These are phyloP conservation scores for Rhinolophus sinicus DNA, from an alignment of 2,113 vertebrate genomes.

Conservation along the genomic window DNA sequence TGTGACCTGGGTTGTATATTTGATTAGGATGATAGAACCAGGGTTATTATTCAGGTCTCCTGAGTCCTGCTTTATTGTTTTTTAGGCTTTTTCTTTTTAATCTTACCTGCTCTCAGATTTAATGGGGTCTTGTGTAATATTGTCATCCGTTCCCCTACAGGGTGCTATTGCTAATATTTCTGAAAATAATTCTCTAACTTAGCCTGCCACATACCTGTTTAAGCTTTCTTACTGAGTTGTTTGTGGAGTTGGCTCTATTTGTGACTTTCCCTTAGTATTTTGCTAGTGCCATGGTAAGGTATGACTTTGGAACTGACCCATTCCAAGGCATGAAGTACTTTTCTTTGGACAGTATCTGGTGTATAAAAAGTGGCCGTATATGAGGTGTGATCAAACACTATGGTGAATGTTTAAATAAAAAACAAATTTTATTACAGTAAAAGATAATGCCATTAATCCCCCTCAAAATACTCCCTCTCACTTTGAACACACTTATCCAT, in stretches of 20 bases:
- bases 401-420: no score
- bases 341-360: background rate
- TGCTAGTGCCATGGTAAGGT: background rate
- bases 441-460: no score
- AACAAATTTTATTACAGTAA: no score
- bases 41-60: background rate
- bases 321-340: background rate
- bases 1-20: background rate
- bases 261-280: background rate
- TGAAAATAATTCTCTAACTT: slow-evolving; percentile 4
- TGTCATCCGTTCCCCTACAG: background rate
- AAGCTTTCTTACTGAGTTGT: background rate
- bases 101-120: background rate
- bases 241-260: background rate
- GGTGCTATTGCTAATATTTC: background rate
- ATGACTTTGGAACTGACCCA: background rate
- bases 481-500: no score
- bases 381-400: no score
- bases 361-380: background rate
- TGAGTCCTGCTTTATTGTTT: background rate
- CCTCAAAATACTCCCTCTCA: no score
- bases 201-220: background rate
- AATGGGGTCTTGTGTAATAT: background rate
- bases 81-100: background rate
- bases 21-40: slow-evolving; percentile 3